Conservation (phyloP, 1,140 invertebrate species). For the Theocolax elegans region DNA sequence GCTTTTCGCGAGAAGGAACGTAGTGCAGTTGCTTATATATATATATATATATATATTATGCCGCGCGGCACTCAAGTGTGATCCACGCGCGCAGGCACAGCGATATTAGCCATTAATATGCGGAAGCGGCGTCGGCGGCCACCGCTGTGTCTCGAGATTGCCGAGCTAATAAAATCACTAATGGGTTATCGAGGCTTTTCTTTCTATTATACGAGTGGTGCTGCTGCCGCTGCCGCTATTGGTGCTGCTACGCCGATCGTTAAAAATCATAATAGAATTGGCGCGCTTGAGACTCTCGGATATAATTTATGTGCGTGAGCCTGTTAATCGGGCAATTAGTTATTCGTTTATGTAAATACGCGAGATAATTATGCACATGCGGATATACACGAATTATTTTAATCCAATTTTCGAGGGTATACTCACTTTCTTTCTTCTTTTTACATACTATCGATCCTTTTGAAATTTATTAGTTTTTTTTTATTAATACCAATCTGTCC, state of each 20-base stretch:
- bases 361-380: too few relatives aligned
- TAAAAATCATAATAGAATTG: constrained; percentile 26
- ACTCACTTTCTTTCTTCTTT: too few relatives aligned
- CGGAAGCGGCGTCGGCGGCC: neutral
- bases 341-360: constrained; percentile 3
- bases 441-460: too few relatives aligned
- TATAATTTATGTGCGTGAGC: neutral
- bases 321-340: neutral
- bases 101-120: constrained; percentile 30
- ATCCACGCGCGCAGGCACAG: neutral
- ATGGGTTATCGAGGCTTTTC: neutral
- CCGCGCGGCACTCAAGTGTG: neutral
- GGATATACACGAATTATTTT: too few relatives aligned
- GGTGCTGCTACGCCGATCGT: neutral
- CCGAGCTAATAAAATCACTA: constrained; percentile 21
- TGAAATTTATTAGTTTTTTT: too few relatives aligned
- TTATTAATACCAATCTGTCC: too few relatives aligned
- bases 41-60: neutral
- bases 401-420: too few relatives aligned
- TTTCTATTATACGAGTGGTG: neutral
- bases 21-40: too few relatives aligned
- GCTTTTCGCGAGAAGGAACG: neutral
- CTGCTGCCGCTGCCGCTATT: too few relatives aligned
- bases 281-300: neutral
- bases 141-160: constrained; percentile 12